These are phyloP conservation scores for Lasioglossum villosulum DNA, from an alignment of 2,888 invertebrate species.

Conservation along the genomic window DNA sequence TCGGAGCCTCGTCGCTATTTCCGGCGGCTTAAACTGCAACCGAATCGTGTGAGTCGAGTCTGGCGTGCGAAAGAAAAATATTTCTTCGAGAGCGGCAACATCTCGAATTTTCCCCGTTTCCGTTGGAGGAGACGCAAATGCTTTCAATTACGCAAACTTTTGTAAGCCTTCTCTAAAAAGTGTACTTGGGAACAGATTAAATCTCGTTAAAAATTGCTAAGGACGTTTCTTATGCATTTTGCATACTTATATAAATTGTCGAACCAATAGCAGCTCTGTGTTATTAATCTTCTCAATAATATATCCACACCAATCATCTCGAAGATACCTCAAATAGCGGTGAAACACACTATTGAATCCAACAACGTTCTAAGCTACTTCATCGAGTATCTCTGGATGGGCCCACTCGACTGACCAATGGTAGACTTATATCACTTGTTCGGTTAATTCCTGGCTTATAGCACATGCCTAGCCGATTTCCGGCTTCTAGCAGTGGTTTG, in stretches of 20 bases:
- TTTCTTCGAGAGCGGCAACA: constrained; percentile 31
- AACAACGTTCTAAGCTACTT: neutral
- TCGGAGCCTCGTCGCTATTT: constrained; percentile 44
- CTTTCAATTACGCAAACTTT: constrained; percentile 48
- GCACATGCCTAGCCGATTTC: neutral
- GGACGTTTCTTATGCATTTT: neutral
- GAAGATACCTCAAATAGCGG: neutral
- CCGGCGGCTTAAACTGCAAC: constrained; percentile 51
- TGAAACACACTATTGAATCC: neutral
- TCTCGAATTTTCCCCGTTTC: constrained; percentile 17
- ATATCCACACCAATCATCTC: neutral
- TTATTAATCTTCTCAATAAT: neutral
- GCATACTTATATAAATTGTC: neutral
- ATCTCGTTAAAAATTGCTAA: neutral
- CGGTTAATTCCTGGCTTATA: neutral
- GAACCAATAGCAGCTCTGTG: neutral
- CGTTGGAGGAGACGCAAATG: constrained; percentile 1
- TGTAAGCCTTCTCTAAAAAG: neutral
- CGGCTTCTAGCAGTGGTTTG: neutral
- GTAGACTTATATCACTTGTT: neutral
- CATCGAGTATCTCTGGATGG: neutral
- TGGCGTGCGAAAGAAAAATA: constrained; percentile 28
- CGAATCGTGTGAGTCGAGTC: constrained; percentile 40
- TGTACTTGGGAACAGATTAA: neutral
- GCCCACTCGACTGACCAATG: neutral